Conservation (phyloP, 2,113 vertebrate species). For the Gallinago media region DNA sequence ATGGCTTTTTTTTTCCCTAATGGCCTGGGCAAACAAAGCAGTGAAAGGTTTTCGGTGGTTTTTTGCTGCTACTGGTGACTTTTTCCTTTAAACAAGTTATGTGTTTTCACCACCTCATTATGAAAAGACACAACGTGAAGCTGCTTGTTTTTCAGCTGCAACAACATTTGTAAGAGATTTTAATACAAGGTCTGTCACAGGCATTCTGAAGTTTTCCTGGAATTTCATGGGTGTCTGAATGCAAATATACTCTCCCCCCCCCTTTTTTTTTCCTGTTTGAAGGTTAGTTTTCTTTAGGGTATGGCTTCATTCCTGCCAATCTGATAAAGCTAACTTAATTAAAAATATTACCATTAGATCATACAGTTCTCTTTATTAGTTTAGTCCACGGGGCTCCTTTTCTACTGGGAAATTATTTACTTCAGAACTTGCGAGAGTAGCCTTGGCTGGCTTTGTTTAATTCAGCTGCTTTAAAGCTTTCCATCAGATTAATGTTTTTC, state of each 20-base stretch:
- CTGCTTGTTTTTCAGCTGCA: neutral
- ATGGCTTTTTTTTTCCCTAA: neutral
- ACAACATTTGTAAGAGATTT: neutral
- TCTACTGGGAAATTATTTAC: conserved; percentile 69
- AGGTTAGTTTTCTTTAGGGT: conserved; percentile 68
- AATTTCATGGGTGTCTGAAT: conserved; percentile 35
- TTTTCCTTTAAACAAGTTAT: neutral
- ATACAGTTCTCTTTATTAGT: conserved; percentile 66
- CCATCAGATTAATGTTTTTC: conserved; percentile 57
- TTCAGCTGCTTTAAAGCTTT: conserved; percentile 54
- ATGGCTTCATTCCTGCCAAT: conserved; percentile 50
- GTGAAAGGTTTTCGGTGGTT: neutral
- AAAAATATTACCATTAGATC: conserved; percentile 72
- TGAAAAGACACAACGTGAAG: neutral
- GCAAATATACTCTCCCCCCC: neutral
- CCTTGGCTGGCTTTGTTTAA: conserved; percentile 60
- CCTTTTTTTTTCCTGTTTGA: neutral
- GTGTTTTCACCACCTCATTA: neutral
- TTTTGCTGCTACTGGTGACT: neutral
- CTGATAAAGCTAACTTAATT: conserved; percentile 71
- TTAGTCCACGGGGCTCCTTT: conserved; percentile 50
- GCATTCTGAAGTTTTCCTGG: conserved; percentile 17
- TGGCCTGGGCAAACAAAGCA: neutral
- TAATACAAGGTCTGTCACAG: neutral
- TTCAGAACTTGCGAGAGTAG: conserved; percentile 48